Conservation (phyloP, 2,797 vertebrate species). For the Crypturellus tataupa region DNA sequence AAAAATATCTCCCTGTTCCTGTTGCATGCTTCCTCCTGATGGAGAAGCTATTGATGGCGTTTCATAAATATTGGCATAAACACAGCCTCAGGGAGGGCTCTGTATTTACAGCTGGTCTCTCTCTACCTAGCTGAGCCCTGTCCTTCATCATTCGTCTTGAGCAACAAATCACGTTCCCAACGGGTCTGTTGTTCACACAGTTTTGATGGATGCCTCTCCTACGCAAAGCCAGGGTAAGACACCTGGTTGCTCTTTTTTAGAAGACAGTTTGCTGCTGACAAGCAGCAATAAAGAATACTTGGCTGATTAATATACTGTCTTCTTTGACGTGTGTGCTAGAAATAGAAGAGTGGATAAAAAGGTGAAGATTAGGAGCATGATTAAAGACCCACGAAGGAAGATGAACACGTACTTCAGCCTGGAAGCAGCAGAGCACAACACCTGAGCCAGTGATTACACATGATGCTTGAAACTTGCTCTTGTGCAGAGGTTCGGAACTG, state of each 20-base stretch:
- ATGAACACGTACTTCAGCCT: not conserved
- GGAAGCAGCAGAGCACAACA: slow-evolving; percentile 15
- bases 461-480: not conserved
- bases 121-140: not conserved
- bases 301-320: slow-evolving; percentile 22
- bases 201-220: not conserved
- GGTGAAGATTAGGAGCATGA: slow-evolving; percentile 19
- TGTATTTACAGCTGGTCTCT: not conserved
- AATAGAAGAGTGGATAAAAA: slow-evolving; percentile 23
- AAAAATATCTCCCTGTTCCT: not conserved
- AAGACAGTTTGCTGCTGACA: slow-evolving; percentile 34
- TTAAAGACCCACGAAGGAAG: slow-evolving; percentile 7
- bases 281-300: not conserved
- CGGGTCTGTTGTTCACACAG: not conserved
- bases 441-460: not conserved
- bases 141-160: not conserved
- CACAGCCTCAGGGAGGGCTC: not conserved
- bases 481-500: not conserved
- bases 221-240: slow-evolving; percentile 1
- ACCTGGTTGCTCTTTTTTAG: not conserved
- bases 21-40: not conserved
- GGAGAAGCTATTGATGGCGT: not conserved
- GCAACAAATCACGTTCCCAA: not conserved
- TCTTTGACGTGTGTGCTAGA: slow-evolving; percentile 29
- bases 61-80: not conserved